These are phyloP conservation scores for Anolis sagrei DNA, from an alignment of 2,113 vertebrate genomes.

Conservation along the genomic window DNA sequence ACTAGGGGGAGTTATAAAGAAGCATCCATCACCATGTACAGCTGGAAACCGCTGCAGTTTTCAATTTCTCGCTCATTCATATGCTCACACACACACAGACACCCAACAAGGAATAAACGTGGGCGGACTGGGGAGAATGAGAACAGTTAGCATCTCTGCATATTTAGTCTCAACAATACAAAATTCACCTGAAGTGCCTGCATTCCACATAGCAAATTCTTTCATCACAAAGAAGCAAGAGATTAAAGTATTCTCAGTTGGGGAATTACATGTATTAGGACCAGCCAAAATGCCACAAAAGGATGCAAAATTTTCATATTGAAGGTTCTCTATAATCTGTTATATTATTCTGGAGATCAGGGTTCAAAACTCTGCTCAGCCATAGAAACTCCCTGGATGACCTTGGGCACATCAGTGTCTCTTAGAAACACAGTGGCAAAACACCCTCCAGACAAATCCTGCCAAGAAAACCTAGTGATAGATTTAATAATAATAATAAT, in stretches of 20 bases:
- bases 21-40: conserved; percentile 4
- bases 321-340: not conserved
- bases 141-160: not conserved
- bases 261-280: not conserved
- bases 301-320: not conserved
- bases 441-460: too few species aligned
- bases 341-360: too few species aligned
- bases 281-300: not conserved
- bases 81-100: not conserved
- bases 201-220: not conserved
- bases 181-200: not conserved
- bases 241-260: not conserved
- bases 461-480: too few species aligned
- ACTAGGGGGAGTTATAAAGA: conserved; percentile 30
- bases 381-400: too few species aligned
- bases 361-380: too few species aligned
- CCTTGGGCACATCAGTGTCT: too few species aligned
- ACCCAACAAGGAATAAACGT: not conserved
- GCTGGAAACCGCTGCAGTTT: conserved; percentile 26
- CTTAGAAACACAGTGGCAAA: too few species aligned
- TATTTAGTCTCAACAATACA: not conserved
- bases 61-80: not conserved
- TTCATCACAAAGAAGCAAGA: not conserved
- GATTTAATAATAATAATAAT: too few species aligned
- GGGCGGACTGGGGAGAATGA: not conserved